Conservation (phyloP, 1,140 invertebrate species). For the Camponotus floridanus region DNA sequence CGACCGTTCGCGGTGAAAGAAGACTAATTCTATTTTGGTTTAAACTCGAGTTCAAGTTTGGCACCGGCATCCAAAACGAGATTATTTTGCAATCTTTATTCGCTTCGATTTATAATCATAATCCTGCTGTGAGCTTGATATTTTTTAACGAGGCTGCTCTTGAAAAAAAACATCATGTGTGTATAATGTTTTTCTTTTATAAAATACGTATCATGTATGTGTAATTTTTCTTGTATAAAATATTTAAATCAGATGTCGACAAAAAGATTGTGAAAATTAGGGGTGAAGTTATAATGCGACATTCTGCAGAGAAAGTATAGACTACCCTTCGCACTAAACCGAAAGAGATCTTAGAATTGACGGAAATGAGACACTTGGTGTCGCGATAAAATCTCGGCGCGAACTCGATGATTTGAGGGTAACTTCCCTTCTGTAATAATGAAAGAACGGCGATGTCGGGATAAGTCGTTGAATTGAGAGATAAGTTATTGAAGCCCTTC, state of each 20-base stretch:
- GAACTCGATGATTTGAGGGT: constrained; percentile 1
- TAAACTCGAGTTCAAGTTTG: constrained; percentile 42
- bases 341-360: constrained; percentile 38
- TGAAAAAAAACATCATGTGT: background rate
- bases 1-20: constrained; percentile 38
- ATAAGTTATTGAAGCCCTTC: constrained; percentile 53
- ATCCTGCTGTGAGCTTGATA: no score
- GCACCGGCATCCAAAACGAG: background rate
- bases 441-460: constrained; percentile 5
- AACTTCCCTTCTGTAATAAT: constrained; percentile 43
- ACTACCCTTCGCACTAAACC: constrained; percentile 36
- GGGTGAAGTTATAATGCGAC: constrained; percentile 24
- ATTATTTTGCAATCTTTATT: constrained; percentile 38
- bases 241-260: constrained; percentile 39
- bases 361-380: constrained; percentile 71
- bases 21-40: constrained; percentile 51
- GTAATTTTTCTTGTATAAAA: constrained; percentile 21
- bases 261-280: constrained; percentile 38
- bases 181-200: background rate
- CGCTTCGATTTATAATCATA: background rate
- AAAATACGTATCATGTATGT: background rate
- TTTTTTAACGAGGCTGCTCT: background rate
- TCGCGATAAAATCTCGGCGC: constrained; percentile 65
- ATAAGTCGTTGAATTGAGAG: constrained; percentile 33
- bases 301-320: constrained; percentile 2